These are phyloP conservation scores for Sebastes umbrosus DNA, from an alignment of 2,797 vertebrate genomes.

Conservation along the genomic window DNA sequence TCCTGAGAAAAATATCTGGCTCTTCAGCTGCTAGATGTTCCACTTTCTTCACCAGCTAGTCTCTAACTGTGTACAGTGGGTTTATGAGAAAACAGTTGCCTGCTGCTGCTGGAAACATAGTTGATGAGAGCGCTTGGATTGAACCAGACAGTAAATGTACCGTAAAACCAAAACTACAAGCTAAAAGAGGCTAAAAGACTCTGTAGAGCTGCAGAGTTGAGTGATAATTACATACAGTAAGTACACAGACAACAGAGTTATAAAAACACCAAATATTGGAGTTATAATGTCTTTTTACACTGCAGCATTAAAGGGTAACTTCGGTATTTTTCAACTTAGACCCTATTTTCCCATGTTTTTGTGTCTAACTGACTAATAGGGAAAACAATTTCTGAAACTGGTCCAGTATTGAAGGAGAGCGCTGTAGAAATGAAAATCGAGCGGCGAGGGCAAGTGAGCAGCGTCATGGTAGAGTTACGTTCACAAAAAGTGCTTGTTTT, in stretches of 20 bases:
- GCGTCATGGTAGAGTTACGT: too few relatives aligned
- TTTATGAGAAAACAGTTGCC: not conserved
- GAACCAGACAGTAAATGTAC: not conserved
- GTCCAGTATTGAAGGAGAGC: too few relatives aligned
- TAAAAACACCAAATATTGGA: constrained; percentile 11
- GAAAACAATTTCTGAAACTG: too few relatives aligned
- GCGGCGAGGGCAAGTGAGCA: too few relatives aligned
- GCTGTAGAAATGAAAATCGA: too few relatives aligned
- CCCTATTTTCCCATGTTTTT: too few relatives aligned
- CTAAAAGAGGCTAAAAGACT: not conserved
- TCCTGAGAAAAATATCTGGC: not conserved
- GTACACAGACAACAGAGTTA: not conserved
- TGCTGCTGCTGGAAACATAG: not conserved
- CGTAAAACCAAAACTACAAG: not conserved
- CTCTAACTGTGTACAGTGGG: not conserved
- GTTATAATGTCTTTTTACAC: not conserved
- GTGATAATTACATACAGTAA: not conserved
- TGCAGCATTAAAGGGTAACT: not conserved
- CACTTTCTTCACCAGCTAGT: not conserved
- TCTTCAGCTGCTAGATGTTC: not conserved
- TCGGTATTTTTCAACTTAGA: too few relatives aligned
- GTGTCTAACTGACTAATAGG: too few relatives aligned
- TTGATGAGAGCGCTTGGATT: not conserved
- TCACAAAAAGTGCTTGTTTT: too few relatives aligned
- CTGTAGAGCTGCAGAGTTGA: not conserved